Conservation (phyloP, 2,113 vertebrate species). For the Zingel zingel region DNA sequence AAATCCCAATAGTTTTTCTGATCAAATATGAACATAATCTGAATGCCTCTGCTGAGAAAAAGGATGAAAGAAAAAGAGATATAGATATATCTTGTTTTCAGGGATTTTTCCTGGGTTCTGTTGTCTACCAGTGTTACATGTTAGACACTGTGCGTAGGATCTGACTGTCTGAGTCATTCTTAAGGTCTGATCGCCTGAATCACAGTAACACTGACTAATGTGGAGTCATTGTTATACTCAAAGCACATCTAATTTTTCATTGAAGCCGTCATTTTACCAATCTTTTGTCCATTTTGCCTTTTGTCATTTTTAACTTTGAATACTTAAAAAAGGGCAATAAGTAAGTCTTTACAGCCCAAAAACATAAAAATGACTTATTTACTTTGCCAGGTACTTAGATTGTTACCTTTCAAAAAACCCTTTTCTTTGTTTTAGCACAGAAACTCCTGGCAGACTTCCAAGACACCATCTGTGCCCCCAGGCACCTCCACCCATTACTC, state of each 20-base stretch:
- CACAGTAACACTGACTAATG: constrained; percentile 66
- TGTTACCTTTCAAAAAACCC: constrained; percentile 20
- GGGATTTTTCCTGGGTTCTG: constrained; percentile 22
- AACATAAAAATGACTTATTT: constrained; percentile 24
- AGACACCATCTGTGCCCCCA: constrained; percentile 48
- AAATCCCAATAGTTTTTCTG: constrained; percentile 28
- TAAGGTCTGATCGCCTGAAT: constrained; percentile 65
- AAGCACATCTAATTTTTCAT: constrained; percentile 53
- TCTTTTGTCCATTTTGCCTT: constrained; percentile 27
- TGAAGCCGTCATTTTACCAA: constrained; percentile 18
- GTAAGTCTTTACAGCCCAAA: constrained; percentile 10
- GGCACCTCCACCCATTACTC: constrained; percentile 41
- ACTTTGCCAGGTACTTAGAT: constrained; percentile 20
- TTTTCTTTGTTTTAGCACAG: constrained; percentile 42
- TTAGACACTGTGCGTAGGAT: constrained; percentile 64
- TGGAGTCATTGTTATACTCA: constrained; percentile 45
- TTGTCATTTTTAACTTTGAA: constrained; percentile 43
- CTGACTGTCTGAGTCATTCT: constrained; percentile 64
- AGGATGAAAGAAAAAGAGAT: neutral
- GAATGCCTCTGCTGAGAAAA: constrained; percentile 3
- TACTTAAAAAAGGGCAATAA: constrained; percentile 41
- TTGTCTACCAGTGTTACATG: constrained; percentile 46
- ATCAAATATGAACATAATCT: constrained; percentile 40
- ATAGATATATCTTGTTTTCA: neutral
- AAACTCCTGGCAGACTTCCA: constrained; percentile 36